Evolutionary conservation across 2,888 invertebrate genomes (phyloP), one percentile per base, ranked within the genome.

Genomic region (Baccha elongata): DNA sequence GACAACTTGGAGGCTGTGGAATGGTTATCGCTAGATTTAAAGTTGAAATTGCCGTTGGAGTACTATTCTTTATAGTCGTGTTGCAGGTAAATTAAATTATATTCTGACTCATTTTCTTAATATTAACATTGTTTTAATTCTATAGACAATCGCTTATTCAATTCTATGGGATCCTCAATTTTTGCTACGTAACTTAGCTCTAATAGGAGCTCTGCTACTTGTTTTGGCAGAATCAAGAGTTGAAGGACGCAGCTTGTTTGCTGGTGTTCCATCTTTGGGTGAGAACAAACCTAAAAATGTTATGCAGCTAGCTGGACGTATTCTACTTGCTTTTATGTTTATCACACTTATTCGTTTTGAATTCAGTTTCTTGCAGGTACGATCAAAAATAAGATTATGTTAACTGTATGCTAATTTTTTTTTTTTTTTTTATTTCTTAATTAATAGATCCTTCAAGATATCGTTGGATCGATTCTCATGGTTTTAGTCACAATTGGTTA

Each of bases 141-240:
- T 91, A 29, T 92, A 97, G 96, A 98, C 98, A 60, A 93, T 98
- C 87, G 98, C 98, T 0, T 98, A 98, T 92, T 97, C 98, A 90
- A 99, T 99, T 91, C 92, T 99, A 73, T 99, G 99, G 99, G 99
- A 99, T 91, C 90, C 98, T 89, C 98, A 98, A 91, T 99, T 99
- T 92, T 92, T 99, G 80, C 94, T 99, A 86, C 94, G 99, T 83
- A 99, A 99, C 92, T 91, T 99, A 87, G 99, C 99, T 10, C 93
- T 99, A 67, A 97, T 98, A 87, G 99, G 99, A 75, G 99, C 99
- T n/a, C 93, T 99, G 8, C 91, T 99, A 44, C 92, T 99, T 50
- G 96, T 99, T 62, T 90, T 99, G 86, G 99, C 99, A n/a, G 99
- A 99, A 92, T 96, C 97, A 67, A 93, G 97, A 84, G 96, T 96